Evolutionary conservation across 2,888 invertebrate species (phyloP).

Genomic region (Idaea aversata): DNA sequence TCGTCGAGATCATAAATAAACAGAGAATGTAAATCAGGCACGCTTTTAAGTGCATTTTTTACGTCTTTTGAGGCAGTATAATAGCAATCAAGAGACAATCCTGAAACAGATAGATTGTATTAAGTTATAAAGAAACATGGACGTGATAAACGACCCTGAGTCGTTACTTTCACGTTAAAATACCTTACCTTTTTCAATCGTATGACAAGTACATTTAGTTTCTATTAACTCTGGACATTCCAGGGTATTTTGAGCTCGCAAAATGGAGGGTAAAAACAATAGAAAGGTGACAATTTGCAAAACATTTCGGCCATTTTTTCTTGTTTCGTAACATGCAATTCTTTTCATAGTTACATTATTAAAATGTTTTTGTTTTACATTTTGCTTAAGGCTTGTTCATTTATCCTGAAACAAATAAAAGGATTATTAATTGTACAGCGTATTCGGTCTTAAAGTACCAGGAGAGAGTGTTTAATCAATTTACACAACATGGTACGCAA

Average conservation of each 20-base stretch:
- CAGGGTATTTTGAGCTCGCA: conserved; percentile 76
- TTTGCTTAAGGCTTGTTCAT: conserved; percentile 42
- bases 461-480: conserved; percentile 2
- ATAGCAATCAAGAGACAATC: conserved; percentile 92
- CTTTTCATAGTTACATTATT: conserved; percentile 77
- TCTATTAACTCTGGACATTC: conserved; percentile 86
- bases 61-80: conserved; percentile 88
- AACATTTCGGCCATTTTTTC: conserved; percentile 62
- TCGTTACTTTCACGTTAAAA: conserved; percentile 7
- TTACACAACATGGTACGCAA: neutral
- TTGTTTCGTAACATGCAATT: conserved; percentile 59
- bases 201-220: conserved; percentile 93
- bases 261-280: conserved; percentile 66
- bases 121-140: conserved; percentile 23
- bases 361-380: conserved; percentile 51
- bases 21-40: conserved; percentile 88
- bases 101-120: conserved; percentile 59
- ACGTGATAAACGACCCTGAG: conserved; percentile 7
- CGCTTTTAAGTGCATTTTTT: conserved; percentile 85
- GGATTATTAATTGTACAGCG: conserved; percentile 1
- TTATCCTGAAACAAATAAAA: conserved; percentile 56
- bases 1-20: conserved; percentile 93
- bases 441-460: neutral
- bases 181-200: conserved; percentile 89
- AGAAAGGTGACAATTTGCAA: conserved; percentile 69